Conservation (phyloP, 2,113 vertebrate species). For the Pycnonotus jocosus region DNA sequence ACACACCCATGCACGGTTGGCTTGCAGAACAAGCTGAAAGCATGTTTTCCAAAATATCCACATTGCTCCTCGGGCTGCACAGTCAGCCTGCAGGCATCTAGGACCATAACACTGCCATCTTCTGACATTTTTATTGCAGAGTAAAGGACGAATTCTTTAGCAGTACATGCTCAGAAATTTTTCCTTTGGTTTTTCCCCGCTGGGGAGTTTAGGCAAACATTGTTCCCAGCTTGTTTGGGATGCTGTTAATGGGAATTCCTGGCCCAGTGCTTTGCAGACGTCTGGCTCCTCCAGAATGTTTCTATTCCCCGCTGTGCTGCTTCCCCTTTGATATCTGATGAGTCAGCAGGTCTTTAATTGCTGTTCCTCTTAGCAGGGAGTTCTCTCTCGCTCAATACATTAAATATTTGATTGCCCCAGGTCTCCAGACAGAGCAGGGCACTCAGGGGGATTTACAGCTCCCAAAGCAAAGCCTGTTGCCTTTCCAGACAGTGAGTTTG, state of each 20-base stretch:
- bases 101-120: neutral
- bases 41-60: neutral
- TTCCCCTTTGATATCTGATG: constrained; percentile 35
- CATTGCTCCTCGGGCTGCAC: neutral
- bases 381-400: neutral
- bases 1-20: neutral
- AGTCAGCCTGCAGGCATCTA: neutral
- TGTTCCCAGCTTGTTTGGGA: neutral
- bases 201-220: neutral
- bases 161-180: too few relatives aligned
- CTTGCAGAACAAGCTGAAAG: neutral
- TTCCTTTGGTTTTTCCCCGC: neutral
- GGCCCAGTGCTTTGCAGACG: neutral
- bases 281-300: constrained; percentile 1
- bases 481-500: neutral
- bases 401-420: constrained; percentile 45
- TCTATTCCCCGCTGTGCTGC: neutral
- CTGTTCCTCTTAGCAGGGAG: constrained; percentile 3
- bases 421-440: neutral
- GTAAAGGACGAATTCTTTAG: neutral
- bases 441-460: neutral
- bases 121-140: neutral
- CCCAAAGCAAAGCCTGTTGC: neutral
- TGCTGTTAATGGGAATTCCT: constrained; percentile 16
- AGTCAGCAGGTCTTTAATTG: constrained; percentile 54